These are phyloP conservation scores for Calyptommatus sinebrachiatus DNA, from an alignment of 2,113 vertebrate genomes.

Conservation along the genomic window DNA sequence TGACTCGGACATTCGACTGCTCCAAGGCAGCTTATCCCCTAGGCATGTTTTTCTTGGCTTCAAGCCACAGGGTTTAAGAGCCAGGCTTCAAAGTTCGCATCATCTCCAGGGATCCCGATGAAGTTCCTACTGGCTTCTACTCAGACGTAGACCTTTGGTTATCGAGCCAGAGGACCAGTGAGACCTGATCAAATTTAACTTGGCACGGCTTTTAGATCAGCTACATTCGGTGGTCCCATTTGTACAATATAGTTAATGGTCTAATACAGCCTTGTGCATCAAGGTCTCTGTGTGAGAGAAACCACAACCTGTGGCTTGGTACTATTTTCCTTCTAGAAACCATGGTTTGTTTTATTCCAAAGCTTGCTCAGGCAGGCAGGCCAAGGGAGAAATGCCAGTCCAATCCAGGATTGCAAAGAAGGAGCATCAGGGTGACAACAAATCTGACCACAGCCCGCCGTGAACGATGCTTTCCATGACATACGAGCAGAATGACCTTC, in stretches of 20 bases:
- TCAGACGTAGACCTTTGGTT: not conserved
- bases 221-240: not conserved
- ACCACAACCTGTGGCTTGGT: not conserved
- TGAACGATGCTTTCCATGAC: not conserved
- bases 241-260: too few relatives aligned
- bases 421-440: too few relatives aligned
- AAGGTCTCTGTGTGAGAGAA: not conserved
- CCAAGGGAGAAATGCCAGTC: too few relatives aligned
- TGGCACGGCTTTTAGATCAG: rapidly evolving
- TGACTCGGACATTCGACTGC: not conserved
- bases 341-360: not conserved
- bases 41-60: not conserved
- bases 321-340: not conserved
- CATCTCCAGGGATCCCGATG: not conserved
- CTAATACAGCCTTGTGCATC: too few relatives aligned
- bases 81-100: not conserved
- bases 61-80: not conserved
- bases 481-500: rapidly evolving
- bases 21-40: not conserved
- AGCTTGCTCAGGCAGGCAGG: too few relatives aligned
- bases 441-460: not conserved
- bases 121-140: not conserved
- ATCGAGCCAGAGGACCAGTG: not conserved
- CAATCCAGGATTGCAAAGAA: too few relatives aligned
- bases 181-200: not conserved